Conservation (phyloP, 2,797 vertebrate genomes). For the Linurgus olivaceus region DNA sequence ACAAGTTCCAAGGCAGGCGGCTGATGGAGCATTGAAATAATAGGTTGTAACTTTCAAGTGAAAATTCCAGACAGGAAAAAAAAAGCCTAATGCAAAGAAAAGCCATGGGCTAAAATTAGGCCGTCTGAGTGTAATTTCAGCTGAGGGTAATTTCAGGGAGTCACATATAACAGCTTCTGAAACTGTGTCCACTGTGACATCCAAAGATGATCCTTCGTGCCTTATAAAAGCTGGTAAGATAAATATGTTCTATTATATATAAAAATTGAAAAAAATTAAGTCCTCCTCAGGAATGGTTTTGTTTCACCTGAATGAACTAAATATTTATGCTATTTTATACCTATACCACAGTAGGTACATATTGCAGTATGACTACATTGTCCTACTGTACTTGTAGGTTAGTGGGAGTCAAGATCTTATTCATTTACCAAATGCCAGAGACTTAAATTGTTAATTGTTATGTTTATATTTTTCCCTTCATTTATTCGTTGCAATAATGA, state of each 20-base stretch:
- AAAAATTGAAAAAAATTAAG: fast-evolving
- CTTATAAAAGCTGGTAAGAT: background rate
- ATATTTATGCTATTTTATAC: background rate
- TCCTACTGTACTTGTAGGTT: background rate
- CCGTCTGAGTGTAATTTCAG: background rate
- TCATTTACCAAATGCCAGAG: background rate
- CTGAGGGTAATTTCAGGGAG: background rate
- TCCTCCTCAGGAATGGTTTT: background rate
- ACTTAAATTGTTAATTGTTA: background rate
- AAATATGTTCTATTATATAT: background rate
- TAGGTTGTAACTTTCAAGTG: background rate
- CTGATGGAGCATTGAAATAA: constrained; percentile 10
- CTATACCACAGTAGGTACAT: background rate
- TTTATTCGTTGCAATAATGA: background rate
- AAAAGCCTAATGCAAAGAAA: background rate
- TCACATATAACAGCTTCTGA: background rate
- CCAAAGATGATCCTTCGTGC: background rate
- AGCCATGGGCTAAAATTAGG: background rate
- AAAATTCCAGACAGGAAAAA: background rate
- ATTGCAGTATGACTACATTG: background rate
- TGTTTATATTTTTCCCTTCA: background rate
- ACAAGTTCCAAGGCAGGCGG: background rate
- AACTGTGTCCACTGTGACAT: background rate
- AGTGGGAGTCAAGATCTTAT: background rate
- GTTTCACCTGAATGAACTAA: background rate